Percentiles rank a stretch among this genome's conserved stretches.
These are phyloP conservation scores for Crotalus tigris DNA, from an alignment of 2,113 vertebrate genomes.

Conservation along the genomic window DNA sequence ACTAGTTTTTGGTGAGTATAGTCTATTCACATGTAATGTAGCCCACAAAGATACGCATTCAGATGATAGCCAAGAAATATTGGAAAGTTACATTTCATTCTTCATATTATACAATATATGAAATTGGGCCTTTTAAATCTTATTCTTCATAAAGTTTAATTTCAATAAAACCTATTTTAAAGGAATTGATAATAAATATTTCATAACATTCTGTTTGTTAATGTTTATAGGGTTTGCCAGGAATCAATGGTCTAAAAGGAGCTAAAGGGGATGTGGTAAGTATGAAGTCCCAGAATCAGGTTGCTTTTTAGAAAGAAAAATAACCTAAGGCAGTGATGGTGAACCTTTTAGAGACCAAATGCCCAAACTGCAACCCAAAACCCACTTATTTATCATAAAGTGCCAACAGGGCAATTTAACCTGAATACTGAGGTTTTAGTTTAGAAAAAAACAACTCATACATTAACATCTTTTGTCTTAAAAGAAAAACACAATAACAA, in stretches of 20 bases:
- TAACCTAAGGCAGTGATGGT: not conserved
- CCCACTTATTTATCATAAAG: no score
- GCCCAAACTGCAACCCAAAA: no score
- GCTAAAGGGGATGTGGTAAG: constrained; percentile 71
- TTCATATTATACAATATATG: not conserved
- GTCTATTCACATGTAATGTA: not conserved
- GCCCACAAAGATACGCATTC: not conserved
- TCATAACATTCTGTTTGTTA: constrained; percentile 19
- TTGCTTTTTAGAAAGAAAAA: not conserved
- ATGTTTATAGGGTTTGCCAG: constrained; percentile 75
- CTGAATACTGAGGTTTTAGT: no score
- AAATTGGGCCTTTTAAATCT: not conserved
- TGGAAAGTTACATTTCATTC: not conserved
- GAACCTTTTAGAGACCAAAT: no score
- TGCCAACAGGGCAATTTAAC: no score
- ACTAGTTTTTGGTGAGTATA: not conserved
- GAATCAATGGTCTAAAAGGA: constrained; percentile 75
- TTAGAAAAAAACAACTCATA: no score
- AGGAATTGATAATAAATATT: constrained; percentile 7
- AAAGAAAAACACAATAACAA: no score
- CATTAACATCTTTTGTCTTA: no score
- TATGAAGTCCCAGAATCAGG: constrained; percentile 1
- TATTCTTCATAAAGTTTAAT: constrained; percentile 3
- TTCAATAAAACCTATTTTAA: constrained; percentile 4
- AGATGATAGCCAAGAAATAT: not conserved